phyloP scores from a whole-genome alignment of 2,888 invertebrate genomes.

The Coenonympha glycerion region DNA sequence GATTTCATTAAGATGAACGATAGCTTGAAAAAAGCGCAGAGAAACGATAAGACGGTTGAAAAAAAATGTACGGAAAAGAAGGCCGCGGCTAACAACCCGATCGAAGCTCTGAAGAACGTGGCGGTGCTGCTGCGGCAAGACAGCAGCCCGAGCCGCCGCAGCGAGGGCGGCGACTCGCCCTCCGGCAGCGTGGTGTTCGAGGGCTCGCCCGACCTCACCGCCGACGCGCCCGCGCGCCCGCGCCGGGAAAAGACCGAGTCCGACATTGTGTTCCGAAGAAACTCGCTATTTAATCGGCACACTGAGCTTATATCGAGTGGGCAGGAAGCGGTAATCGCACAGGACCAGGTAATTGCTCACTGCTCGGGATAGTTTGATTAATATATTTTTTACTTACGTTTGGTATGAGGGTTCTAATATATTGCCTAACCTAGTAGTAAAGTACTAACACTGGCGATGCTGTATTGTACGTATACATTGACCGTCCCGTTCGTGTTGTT shows the following conservation, averaged over 20 bases:
- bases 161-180: constrained; percentile 64
- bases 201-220: constrained; percentile 60
- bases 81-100: constrained; percentile 51
- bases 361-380: constrained; percentile 68
- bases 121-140: constrained; percentile 64
- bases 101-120: constrained; percentile 63
- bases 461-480: constrained; percentile 41
- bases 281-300: constrained; percentile 66
- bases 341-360: constrained; percentile 71
- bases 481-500: constrained; percentile 42
- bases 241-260: constrained; percentile 93
- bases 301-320: constrained; percentile 63
- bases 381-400: constrained; percentile 55
- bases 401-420: constrained; percentile 62
- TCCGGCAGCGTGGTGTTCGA: constrained; percentile 60
- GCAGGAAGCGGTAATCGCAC: constrained; percentile 75
- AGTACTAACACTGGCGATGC: constrained; percentile 49
- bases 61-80: constrained; percentile 48
- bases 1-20: constrained; percentile 80
- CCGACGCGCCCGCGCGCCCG: constrained; percentile 73
- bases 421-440: constrained; percentile 47
- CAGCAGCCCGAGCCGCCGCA: constrained; percentile 58
- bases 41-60: constrained; percentile 55
- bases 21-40: constrained; percentile 65
- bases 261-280: constrained; percentile 84